Percentiles rank a stretch among this genome's conserved stretches.
These are phyloP conservation scores for Pycnonotus jocosus DNA, from an alignment of 2,113 vertebrate genomes.

Conservation along the genomic window DNA sequence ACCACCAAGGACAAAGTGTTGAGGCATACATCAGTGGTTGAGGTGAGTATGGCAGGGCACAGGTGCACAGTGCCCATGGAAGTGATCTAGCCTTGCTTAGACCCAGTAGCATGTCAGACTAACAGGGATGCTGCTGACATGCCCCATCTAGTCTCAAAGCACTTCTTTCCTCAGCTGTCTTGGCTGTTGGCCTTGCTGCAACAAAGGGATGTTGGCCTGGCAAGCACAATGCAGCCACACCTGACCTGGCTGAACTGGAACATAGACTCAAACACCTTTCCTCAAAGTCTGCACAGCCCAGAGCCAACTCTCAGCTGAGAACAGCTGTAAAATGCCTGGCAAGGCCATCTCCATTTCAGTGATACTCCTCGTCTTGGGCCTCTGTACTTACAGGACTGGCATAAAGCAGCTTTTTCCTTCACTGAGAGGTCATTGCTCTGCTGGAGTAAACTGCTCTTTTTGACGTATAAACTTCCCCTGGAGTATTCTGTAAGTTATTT, in stretches of 20 bases:
- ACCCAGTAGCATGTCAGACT: not conserved
- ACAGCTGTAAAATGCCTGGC: not conserved
- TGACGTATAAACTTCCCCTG: not conserved
- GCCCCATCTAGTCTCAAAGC: not conserved
- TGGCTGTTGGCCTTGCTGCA: not conserved
- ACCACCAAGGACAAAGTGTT: not conserved
- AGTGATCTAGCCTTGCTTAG: not conserved
- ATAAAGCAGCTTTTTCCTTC: not conserved
- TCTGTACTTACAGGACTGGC: not conserved
- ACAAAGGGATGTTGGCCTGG: not conserved
- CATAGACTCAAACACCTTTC: not conserved
- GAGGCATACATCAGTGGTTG: not conserved
- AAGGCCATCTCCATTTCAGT: not conserved
- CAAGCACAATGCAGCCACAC: rapidly evolving
- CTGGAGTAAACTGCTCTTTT: not conserved
- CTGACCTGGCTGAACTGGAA: not conserved
- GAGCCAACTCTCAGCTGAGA: not conserved
- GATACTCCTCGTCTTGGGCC: not conserved
- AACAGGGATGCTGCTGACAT: rapidly evolving
- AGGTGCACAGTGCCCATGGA: not conserved
- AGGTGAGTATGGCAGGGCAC: not conserved
- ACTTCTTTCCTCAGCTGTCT: not conserved
- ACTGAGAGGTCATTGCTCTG: not conserved
- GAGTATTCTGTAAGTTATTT: not conserved
- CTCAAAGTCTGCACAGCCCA: not conserved